These are phyloP conservation scores for Siderastrea siderea DNA, from an alignment of 92 coral and sea anemone genomes.

Conservation along the genomic window DNA sequence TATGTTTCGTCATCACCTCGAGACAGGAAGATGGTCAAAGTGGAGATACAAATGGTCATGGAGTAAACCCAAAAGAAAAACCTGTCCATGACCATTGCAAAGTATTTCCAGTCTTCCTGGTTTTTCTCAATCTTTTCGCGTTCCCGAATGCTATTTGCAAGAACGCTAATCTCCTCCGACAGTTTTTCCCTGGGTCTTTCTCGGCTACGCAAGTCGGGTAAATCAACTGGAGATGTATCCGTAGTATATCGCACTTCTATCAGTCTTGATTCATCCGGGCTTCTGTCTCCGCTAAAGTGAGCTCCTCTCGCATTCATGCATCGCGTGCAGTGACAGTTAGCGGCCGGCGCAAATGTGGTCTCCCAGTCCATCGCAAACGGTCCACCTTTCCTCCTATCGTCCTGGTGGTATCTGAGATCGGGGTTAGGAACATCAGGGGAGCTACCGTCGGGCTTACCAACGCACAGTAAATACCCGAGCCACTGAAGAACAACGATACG, in stretches of 20 bases:
- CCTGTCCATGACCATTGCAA: slow-evolving; percentile 98
- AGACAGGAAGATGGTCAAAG: slow-evolving; percentile 82
- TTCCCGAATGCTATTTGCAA: slow-evolving; percentile 87
- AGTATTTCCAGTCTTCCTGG: slow-evolving; percentile 95
- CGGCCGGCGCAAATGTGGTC: slow-evolving; percentile 84
- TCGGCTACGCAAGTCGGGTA: slow-evolving; percentile 72
- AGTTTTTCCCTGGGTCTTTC: slow-evolving; percentile 68
- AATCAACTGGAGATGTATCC: slow-evolving; percentile 79
- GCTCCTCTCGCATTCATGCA: slow-evolving; percentile 81
- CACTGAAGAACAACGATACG: slow-evolving; percentile 85
- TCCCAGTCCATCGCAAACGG: slow-evolving; percentile 78
- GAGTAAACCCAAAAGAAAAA: slow-evolving; percentile 92
- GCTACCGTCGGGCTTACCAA: slow-evolving; percentile 78
- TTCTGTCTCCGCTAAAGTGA: slow-evolving; percentile 63
- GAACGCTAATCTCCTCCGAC: slow-evolving; percentile 84
- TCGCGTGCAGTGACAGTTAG: slow-evolving; percentile 89
- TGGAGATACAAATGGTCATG: slow-evolving; percentile 87
- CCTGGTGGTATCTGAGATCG: slow-evolving; percentile 66
- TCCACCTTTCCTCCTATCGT: slow-evolving; percentile 62
- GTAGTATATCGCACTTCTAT: slow-evolving; percentile 78
- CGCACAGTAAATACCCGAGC: slow-evolving; percentile 89
- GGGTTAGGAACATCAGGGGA: slow-evolving; percentile 60
- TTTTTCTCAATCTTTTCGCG: slow-evolving; percentile 88
- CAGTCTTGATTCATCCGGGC: slow-evolving; percentile 85
- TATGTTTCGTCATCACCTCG: slow-evolving; percentile 19